Evolutionary conservation across 1,140 invertebrate species (phyloP).

Genomic region (Drosophila arizonae): DNA sequence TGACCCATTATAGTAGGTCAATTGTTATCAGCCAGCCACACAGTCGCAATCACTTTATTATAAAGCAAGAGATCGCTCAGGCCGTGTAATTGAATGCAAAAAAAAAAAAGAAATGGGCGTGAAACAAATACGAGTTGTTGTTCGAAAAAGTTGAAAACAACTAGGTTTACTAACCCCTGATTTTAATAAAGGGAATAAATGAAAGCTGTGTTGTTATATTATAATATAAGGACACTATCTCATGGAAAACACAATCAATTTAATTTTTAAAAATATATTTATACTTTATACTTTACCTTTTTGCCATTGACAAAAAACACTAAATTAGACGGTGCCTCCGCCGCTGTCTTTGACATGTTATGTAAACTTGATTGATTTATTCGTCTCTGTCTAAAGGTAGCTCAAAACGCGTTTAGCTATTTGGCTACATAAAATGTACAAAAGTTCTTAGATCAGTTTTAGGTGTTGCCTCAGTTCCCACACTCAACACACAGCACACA

Average conservation of each 20-base stretch:
- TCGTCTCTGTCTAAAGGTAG: too few species aligned
- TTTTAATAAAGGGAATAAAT: background rate
- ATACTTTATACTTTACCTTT: constrained; percentile 76
- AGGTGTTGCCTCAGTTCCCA: constrained; percentile 3
- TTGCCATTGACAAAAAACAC: constrained; percentile 84
- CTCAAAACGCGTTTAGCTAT: constrained; percentile 1
- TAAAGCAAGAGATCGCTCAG: constrained; percentile 10
- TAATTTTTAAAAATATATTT: too few species aligned
- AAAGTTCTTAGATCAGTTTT: constrained; percentile 8
- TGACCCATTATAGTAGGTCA: constrained; percentile 52
- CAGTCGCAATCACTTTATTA: constrained; percentile 31
- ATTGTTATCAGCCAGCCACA: constrained; percentile 56
- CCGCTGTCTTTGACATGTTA: constrained; percentile 44
- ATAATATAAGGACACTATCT: background rate
- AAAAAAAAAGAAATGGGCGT: background rate
- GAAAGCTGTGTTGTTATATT: background rate
- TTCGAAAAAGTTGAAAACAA: background rate
- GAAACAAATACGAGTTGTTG: constrained; percentile 5
- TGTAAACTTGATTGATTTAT: background rate
- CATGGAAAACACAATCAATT: too few species aligned
- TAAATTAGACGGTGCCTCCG: constrained; percentile 61
- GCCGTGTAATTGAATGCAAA: constrained; percentile 41
- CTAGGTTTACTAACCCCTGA: background rate
- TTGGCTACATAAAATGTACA: constrained; percentile 17
- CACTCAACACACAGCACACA: background rate